Conservation (phyloP, 1,140 invertebrate genomes). For the Orius insidiosus region DNA sequence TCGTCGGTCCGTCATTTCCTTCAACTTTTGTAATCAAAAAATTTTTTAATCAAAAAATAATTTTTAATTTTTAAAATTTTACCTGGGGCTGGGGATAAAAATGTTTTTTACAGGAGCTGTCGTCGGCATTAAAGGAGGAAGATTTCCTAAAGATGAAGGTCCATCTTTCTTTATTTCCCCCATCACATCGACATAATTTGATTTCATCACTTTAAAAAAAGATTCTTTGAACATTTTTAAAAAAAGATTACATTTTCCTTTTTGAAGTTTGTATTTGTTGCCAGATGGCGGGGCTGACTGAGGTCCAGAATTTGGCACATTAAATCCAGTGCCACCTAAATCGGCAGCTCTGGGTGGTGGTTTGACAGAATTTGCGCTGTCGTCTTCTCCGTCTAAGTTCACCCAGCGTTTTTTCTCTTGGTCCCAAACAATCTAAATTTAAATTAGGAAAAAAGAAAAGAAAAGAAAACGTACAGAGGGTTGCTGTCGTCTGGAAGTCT, state of each 20-base stretch:
- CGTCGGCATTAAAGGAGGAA: constrained; percentile 10
- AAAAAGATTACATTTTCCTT: constrained; percentile 40
- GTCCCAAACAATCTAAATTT: constrained; percentile 85
- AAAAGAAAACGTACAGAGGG: constrained; percentile 52
- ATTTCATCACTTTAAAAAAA: constrained; percentile 42
- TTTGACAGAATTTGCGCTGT: constrained; percentile 37
- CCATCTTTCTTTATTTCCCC: constrained; percentile 38
- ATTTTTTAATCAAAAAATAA: constrained; percentile 13
- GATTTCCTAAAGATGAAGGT: constrained; percentile 24
- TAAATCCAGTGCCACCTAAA: constrained; percentile 16
- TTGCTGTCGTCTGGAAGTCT: constrained; percentile 86
- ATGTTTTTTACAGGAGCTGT: constrained; percentile 10
- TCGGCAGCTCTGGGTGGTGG: constrained; percentile 60
- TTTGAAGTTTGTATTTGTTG: constrained; percentile 63
- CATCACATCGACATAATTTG: constrained; percentile 73
- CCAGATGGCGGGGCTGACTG: constrained; percentile 26
- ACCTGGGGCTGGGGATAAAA: constrained; percentile 33
- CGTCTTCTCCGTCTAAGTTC: constrained; percentile 58
- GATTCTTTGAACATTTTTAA: constrained; percentile 12
- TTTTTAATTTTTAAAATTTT: constrained; percentile 13
- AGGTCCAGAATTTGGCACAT: constrained; percentile 24
- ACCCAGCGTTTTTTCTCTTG: constrained; percentile 63
- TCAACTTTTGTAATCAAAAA: too few relatives aligned
- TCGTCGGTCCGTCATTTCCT: constrained; percentile 34
- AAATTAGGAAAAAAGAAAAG: background rate